These are phyloP conservation scores for Vimba vimba DNA, from an alignment of 2,113 vertebrate species.

Conservation along the genomic window DNA sequence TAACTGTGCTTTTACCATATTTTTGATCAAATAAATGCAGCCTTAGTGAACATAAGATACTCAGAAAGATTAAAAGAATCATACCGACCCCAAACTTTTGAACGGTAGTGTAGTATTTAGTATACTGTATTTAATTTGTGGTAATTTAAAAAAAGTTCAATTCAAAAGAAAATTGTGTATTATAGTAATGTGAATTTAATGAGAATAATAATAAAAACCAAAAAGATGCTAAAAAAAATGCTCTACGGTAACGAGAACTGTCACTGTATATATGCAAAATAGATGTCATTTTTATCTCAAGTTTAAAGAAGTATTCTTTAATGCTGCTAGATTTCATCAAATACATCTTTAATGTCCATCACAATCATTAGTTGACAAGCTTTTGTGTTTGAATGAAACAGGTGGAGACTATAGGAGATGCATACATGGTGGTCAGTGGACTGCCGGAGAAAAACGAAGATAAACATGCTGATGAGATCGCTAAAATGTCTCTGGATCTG, in stretches of 20 bases:
- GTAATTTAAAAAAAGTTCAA: too few relatives aligned
- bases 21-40: neutral
- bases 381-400: constrained; percentile 47
- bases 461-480: constrained; percentile 82
- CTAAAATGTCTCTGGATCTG: constrained; percentile 89
- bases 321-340: neutral
- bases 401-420: constrained; percentile 90
- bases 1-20: neutral
- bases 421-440: constrained; percentile 90
- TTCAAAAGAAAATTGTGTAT: too few relatives aligned
- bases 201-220: too few relatives aligned
- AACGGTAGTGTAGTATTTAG: too few relatives aligned
- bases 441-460: constrained; percentile 85
- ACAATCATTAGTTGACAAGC: neutral
- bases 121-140: too few relatives aligned
- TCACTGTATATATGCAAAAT: too few relatives aligned
- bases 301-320: neutral
- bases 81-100: too few relatives aligned
- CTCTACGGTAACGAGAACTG: too few relatives aligned
- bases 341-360: neutral
- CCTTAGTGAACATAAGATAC: neutral
- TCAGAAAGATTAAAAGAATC: too few relatives aligned
- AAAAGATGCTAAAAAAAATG: too few relatives aligned
- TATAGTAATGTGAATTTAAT: too few relatives aligned
- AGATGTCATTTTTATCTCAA: too few relatives aligned